Evolutionary conservation across 2,888 invertebrate species (phyloP).

Genomic region (Drosophila algonquin): DNA sequence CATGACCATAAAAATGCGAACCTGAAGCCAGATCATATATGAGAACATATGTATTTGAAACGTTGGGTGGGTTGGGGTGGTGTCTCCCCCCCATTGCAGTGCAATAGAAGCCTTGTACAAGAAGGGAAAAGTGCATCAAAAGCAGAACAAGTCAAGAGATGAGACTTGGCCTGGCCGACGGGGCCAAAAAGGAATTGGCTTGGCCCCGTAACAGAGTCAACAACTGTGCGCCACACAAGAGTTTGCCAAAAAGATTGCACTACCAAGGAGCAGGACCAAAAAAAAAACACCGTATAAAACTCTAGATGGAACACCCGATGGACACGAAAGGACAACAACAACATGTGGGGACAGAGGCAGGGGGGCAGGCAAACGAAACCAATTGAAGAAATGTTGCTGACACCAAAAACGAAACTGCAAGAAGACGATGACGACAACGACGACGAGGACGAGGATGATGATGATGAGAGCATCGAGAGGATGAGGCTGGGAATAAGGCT

Average conservation of each 20-base stretch:
- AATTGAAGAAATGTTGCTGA: slow-evolving; percentile 79
- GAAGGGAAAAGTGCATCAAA: slow-evolving; percentile 60
- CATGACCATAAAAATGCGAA: slow-evolving; percentile 67
- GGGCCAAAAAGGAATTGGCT: slow-evolving; percentile 65
- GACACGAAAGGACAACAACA: slow-evolving; percentile 29
- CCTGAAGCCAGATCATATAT: slow-evolving; percentile 63
- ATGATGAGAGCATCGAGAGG: slow-evolving; percentile 26
- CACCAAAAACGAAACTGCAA: slow-evolving; percentile 64
- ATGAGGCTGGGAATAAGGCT: slow-evolving; percentile 11
- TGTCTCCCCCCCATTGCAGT: no score
- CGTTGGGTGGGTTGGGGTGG: not conserved
- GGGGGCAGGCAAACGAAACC: slow-evolving; percentile 68
- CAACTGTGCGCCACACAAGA: slow-evolving; percentile 58
- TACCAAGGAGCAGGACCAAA: slow-evolving; percentile 6
- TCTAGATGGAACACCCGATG: slow-evolving; percentile 53
- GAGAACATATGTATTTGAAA: not conserved
- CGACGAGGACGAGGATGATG: slow-evolving; percentile 21
- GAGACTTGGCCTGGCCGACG: slow-evolving; percentile 45
- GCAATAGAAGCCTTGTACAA: not conserved
- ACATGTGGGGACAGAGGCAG: not conserved
- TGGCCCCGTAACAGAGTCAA: slow-evolving; percentile 68
- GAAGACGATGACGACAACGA: slow-evolving; percentile 20
- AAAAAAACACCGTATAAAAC: slow-evolving; percentile 27
- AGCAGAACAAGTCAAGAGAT: slow-evolving; percentile 62
- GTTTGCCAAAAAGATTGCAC: slow-evolving; percentile 38